Evolutionary conservation across 2,797 vertebrate genomes (phyloP), one percentile per base, ranked within the genome.

Genomic region (Mallotus villosus): DNA sequence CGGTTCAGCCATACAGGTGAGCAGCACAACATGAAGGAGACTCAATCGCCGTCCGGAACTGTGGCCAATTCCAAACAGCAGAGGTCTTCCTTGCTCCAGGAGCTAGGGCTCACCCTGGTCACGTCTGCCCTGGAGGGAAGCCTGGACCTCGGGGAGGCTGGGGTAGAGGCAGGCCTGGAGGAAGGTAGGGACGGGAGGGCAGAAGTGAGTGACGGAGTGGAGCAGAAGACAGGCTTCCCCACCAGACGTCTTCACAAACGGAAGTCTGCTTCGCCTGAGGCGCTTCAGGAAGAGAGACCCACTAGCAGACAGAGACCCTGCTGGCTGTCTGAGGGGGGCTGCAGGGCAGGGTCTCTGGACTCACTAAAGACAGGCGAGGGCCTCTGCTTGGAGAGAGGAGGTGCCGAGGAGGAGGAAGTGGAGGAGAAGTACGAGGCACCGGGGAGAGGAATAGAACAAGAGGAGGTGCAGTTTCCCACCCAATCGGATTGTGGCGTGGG

Each of bases 391-490:
- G 81, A 75, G 62, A 75, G 58, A 61, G 77, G 4, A 70, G 57
- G 22, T 0, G 75, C 82, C 22, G 67, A 79, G 21, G 17, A 41
- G 14, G 63, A 65, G 37, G 83, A 87, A 59, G 67, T 19, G 21
- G 87, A 89, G 80, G 73, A 85, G 71, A 91, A 92, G 74, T 91
- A 91, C 0, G 80, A 84, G 69, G 80, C 85, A 2, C 69, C 71
- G 8, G 87, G 84, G 72, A 69, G 87, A 78, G 85, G 92, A 69
- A 71, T 58, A 0, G 83, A 78, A 22, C 94, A 94, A 78, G 97
- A 98, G 74, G 97, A 98, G 63, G 91, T 95, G 32, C 97, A 98
- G 83, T 90, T 97, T 78, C 96, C 97, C 5, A 98, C 96, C 84
- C 97, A 98, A 78, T 99, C 96, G 0, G 96, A 98, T 79, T 94